Conservation (phyloP, 30 jellyfish, hydroid and myxozoan species). For the Turritopsis rubra region DNA sequence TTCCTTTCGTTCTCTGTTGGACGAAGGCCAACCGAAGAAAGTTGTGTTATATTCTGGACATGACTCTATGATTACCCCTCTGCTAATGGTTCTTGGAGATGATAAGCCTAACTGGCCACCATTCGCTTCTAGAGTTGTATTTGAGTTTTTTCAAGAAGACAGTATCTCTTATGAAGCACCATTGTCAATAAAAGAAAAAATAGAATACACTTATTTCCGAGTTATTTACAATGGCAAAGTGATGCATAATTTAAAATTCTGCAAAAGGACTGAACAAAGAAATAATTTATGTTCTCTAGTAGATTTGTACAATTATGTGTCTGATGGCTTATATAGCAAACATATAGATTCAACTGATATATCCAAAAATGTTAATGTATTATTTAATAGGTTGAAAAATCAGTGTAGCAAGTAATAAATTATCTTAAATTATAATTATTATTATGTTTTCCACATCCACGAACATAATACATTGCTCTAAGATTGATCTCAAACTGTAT, state of each 20-base stretch:
- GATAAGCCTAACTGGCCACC: conserved; percentile 93
- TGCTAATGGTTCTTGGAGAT: conserved; percentile 46
- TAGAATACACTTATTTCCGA: conserved; percentile 24
- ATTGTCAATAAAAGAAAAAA: conserved; percentile 10
- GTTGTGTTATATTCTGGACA: conserved; percentile 80
- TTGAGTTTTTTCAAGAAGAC: conserved; percentile 47
- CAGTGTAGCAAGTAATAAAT: conserved; percentile 1
- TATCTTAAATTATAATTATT: too few species aligned
- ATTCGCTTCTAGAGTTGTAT: conserved; percentile 84
- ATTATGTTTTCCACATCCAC: too few species aligned
- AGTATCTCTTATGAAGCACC: not conserved
- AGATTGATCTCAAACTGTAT: too few species aligned
- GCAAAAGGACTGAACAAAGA: not conserved
- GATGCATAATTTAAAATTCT: conserved; percentile 1
- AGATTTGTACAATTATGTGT: conserved; percentile 21
- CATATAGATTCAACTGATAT: not conserved
- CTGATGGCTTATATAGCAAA: conserved; percentile 21
- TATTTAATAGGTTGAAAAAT: conserved; percentile 22
- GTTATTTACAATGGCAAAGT: conserved; percentile 32
- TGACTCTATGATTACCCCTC: conserved; percentile 74
- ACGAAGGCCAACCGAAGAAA: conserved; percentile 12
- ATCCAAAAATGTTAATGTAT: not conserved
- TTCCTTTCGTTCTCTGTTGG: conserved; percentile 27
- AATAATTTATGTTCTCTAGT: conserved; percentile 18
- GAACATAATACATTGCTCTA: too few species aligned